These are phyloP conservation scores for Pogonomyrmex californicus DNA, from an alignment of 1,140 invertebrate species.

Conservation along the genomic window DNA sequence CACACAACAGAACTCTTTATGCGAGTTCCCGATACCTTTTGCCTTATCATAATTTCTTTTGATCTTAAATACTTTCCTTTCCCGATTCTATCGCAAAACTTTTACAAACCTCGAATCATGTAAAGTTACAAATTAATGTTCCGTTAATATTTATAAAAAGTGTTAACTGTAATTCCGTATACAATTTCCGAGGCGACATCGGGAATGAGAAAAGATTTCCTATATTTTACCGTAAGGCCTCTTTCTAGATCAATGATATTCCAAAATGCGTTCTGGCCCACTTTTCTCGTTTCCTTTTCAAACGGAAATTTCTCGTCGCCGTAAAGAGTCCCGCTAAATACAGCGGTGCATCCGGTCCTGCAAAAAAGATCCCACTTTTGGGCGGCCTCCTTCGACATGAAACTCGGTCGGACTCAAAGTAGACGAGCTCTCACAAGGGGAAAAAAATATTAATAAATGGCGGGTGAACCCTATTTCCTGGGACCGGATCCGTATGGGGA, in stretches of 20 bases:
- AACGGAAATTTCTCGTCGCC: slow-evolving; percentile 65
- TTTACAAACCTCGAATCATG: not conserved
- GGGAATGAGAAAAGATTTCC: not conserved
- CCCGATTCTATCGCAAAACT: not conserved
- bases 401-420: slow-evolving; percentile 66
- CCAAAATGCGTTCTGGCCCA: slow-evolving; percentile 49
- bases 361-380: slow-evolving; percentile 70
- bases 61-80: not conserved
- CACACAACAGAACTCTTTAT: not conserved
- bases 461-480: slow-evolving; percentile 79
- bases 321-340: slow-evolving; percentile 70
- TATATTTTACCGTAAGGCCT: not conserved
- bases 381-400: slow-evolving; percentile 26
- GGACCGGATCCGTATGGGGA: slow-evolving; percentile 53
- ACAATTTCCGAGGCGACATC: not conserved
- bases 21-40: not conserved
- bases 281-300: slow-evolving; percentile 52
- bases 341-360: slow-evolving; percentile 59
- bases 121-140: not conserved
- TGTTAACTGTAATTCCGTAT: not conserved
- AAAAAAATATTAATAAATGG: slow-evolving; percentile 81
- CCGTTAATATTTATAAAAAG: slow-evolving; percentile 4
- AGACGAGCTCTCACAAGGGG: slow-evolving; percentile 12
- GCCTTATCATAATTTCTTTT: not conserved
- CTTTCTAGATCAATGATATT: slow-evolving; percentile 23